Percentiles rank a stretch among this genome's conserved stretches.
Conservation (phyloP, 2,888 invertebrate genomes). For the Dryomyza anilis region DNA sequence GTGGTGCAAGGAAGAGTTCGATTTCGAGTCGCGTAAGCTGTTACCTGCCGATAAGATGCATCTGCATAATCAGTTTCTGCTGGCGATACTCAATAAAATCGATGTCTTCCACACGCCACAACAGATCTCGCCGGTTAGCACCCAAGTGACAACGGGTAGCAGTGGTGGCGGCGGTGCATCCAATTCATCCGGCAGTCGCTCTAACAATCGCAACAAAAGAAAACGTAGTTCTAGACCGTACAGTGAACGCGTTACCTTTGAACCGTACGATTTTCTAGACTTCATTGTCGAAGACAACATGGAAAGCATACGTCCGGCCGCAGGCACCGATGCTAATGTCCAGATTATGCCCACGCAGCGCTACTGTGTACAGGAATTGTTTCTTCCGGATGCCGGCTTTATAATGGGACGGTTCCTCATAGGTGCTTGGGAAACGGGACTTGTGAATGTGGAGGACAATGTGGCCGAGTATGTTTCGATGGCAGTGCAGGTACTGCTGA, state of each 20-base stretch:
- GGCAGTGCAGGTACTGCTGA: conserved; percentile 80
- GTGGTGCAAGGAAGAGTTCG: conserved; percentile 83
- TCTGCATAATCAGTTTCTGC: conserved; percentile 82
- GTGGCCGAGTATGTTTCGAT: conserved; percentile 82
- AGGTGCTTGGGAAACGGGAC: conserved; percentile 86
- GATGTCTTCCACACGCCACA: conserved; percentile 51
- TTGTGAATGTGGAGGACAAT: conserved; percentile 82
- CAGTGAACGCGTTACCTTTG: conserved; percentile 68
- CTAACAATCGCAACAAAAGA: conserved; percentile 60
- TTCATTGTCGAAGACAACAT: conserved; percentile 64
- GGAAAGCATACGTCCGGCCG: conserved; percentile 50
- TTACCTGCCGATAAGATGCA: conserved; percentile 76
- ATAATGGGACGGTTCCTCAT: conserved; percentile 82
- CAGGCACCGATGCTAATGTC: conserved; percentile 47
- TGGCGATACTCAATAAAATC: conserved; percentile 80
- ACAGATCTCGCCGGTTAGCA: conserved; percentile 25
- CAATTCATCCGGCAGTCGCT: conserved; percentile 30
- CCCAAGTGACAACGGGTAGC: conserved; percentile 31
- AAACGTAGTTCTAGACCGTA: conserved; percentile 62
- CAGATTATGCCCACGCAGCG: conserved; percentile 60
- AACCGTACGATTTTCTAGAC: conserved; percentile 67
- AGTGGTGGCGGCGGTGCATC: too few relatives aligned
- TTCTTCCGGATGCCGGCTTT: conserved; percentile 83
- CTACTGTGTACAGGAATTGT: conserved; percentile 74
- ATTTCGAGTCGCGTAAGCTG: conserved; percentile 75